Evolutionary conservation across 2,888 invertebrate genomes (phyloP).

Genomic region (Drosophila emarginata): DNA sequence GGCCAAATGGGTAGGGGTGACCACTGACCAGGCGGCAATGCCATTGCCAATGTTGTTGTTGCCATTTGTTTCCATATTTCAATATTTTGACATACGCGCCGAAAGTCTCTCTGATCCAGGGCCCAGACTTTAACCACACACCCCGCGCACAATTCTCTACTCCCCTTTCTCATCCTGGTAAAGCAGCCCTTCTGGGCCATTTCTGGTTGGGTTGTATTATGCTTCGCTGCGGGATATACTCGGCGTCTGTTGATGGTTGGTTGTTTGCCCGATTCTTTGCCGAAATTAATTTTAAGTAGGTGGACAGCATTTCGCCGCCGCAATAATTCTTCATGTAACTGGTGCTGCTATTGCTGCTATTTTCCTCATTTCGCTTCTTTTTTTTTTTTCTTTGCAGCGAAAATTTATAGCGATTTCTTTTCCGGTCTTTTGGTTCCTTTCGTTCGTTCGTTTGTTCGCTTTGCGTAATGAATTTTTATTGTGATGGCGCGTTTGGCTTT

Average conservation of each 20-base stretch:
- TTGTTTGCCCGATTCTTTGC: constrained; percentile 39
- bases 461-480: constrained; percentile 77
- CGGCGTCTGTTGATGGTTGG: constrained; percentile 34
- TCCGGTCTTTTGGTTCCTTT: constrained; percentile 68
- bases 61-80: constrained; percentile 70
- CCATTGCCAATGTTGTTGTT: constrained; percentile 34
- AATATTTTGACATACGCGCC: constrained; percentile 76
- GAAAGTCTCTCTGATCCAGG: constrained; percentile 51
- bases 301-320: constrained; percentile 73
- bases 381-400: constrained; percentile 46
- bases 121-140: constrained; percentile 40
- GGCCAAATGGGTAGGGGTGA: constrained; percentile 6
- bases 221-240: constrained; percentile 62
- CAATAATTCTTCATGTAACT: constrained; percentile 75
- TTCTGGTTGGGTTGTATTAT: constrained; percentile 25
- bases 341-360: constrained; percentile 30
- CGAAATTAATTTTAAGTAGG: constrained; percentile 78
- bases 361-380: constrained; percentile 39
- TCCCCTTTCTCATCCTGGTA: constrained; percentile 4
- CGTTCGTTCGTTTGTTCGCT: constrained; percentile 45
- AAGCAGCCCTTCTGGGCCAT: constrained; percentile 31
- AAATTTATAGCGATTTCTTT: constrained; percentile 73
- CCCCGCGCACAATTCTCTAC: constrained; percentile 36
- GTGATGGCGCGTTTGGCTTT: constrained; percentile 71
- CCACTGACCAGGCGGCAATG: constrained; percentile 22